Percentiles rank a stretch among this genome's conserved stretches.
These are phyloP conservation scores for Pseudonaja textilis DNA, from an alignment of 2,113 vertebrate species.

Conservation along the genomic window DNA sequence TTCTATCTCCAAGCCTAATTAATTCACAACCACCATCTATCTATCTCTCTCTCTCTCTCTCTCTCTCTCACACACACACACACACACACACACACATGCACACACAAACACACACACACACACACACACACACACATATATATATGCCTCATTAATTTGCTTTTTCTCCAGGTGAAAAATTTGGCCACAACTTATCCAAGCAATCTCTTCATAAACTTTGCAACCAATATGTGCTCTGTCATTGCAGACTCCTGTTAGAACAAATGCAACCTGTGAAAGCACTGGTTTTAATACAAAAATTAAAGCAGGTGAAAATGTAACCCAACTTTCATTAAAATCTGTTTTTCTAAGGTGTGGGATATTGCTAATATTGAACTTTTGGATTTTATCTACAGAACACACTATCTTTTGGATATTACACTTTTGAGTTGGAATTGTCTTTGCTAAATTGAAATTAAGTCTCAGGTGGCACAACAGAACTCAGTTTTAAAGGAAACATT, in stretches of 20 bases:
- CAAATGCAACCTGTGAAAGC: background rate
- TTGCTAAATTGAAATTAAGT: background rate
- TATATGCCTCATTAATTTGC: conserved; percentile 98
- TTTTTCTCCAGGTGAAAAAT: conserved; percentile 98
- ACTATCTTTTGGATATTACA: background rate
- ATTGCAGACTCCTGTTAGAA: conserved; percentile 92
- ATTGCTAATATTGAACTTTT: background rate
- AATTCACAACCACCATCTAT: background rate
- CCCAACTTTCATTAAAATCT: background rate
- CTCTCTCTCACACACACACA: conserved; percentile 56
- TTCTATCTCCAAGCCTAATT: background rate
- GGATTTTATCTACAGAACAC: background rate
- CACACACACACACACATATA: conserved; percentile 60
- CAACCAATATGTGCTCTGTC: conserved; percentile 91
- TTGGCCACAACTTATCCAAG: conserved; percentile 97
- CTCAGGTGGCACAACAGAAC: background rate
- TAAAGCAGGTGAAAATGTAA: background rate
- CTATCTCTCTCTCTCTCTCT: too few species aligned
- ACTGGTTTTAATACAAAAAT: background rate
- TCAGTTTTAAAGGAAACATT: background rate
- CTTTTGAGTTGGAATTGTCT: background rate
- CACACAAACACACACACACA: too few species aligned
- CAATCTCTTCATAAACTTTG: conserved; percentile 96
- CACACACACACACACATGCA: conserved; percentile 70
- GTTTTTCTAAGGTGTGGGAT: background rate